Evolutionary conservation across 2,888 invertebrate genomes (phyloP), one percentile per base, ranked within the genome.

Genomic region (Lumbricus terrestris): DNA sequence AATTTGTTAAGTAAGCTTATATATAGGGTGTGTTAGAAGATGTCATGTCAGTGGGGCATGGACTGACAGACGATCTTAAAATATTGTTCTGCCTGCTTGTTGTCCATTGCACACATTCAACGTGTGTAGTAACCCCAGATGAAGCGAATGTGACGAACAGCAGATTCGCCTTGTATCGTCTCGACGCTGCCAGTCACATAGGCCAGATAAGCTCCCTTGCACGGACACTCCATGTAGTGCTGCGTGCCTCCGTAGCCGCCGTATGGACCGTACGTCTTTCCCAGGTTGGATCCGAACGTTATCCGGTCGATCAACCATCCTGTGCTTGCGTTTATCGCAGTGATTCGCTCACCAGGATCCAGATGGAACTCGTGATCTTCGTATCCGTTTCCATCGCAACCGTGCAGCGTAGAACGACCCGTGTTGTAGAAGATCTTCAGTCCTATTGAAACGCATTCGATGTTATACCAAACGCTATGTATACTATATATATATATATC

Each of bases 141-240:
- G 16, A 90, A 90, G 13, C 42, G 40, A 34, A 90, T 69, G n/a
- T 90, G 35, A n/a, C 90, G 37, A 38, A 90, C 40, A 4, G 90
- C 90, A n/a, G 35, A 6, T 5, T n/a, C 33, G 20, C 38, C n/a
- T 33, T 90, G 90, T 23, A 82, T 90, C 16, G 23, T 3, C 18
- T 83, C 83, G n/a, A 90, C 90, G 29, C 33, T 83, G 8, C 90
- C 90, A 5, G 37, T 90, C 2, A 90, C 23, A 33, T 83, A 83
- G 35, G 90, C 82, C n/a, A 90, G 85, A 38, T 90, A 90, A 38
- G 83, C 90, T 1, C 47, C 33, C 89, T 54, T 69, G 37, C 37
- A 82, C 5, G 82, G 83, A 11, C 88, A 20, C 38, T 34, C 34
- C 34, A 85, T 13, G 18, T 37, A 35, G 8, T 37, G 34, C 33